Evolutionary conservation across 2,888 invertebrate species (phyloP), one percentile per base, ranked within the genome.

Genomic region (Drosophila meridionalis): DNA sequence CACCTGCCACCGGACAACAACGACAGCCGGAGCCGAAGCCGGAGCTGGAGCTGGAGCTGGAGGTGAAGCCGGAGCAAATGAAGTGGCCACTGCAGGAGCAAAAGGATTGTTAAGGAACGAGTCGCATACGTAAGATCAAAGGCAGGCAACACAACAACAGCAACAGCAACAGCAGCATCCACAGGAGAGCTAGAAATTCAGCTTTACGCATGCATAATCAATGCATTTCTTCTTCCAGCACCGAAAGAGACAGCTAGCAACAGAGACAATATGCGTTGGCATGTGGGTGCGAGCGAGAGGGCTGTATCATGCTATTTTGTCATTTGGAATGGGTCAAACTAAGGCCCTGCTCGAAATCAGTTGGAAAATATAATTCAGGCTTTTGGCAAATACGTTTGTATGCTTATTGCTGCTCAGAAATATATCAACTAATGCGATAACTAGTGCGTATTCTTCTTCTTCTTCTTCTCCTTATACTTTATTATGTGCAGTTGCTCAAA

Each of bases 131-230:
- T 59, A 73, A 76, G 83, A 76, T 83, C 88, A 84, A 70, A 82
- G 72, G 76, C 63, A 60, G 69, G 57, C 52, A 65, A 38, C 45
- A 69, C 52, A 52, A 14, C 40, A 40, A 5, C 38, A 14, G 5
- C n/a, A 66, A n/a, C 66, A 48, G 11, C 32, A 32, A 7, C 55
- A 38, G 32, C 14, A 67, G 48, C 67, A 61, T 45, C 66, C 66
- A 71, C 71, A 36, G 78, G 61, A 77, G 68, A 62, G 43, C 78
- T 60, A 60, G 57, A 81, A 73, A 82, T 86, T 76, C 59, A 76
- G 81, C 81, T 80, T 86, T 86, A 86, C 85, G 90, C 85, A 86
- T 86, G 85, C 85, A 86, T 90, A 86, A 88, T 86, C 90, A 86
- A 86, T 90, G 90, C 85, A 86, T 83, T 89, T 89, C 82, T 87